Evolutionary conservation across 2,113 vertebrate genomes (phyloP).

Genomic region (Alectura lathami): DNA sequence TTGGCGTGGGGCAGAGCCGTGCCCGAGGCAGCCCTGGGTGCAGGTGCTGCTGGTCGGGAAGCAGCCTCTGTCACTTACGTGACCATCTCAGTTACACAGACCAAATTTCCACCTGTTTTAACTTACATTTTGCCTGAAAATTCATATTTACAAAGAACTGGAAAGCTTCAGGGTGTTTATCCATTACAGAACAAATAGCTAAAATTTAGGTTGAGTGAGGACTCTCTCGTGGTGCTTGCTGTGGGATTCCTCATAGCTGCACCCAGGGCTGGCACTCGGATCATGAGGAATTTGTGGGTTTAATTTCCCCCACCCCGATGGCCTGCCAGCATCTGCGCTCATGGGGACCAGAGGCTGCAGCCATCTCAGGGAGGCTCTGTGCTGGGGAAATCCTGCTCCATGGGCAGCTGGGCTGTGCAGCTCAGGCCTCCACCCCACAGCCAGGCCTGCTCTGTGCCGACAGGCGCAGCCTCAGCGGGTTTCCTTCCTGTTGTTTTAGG

Average conservation of each 20-base stretch:
- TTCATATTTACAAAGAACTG: neutral
- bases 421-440: too few species aligned
- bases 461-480: rapidly evolving
- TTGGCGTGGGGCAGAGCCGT: rapidly evolving
- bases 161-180: neutral
- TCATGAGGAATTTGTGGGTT: neutral
- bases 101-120: neutral
- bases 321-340: neutral
- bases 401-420: too few species aligned
- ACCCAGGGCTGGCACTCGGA: too few species aligned
- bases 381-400: too few species aligned
- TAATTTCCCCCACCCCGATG: neutral
- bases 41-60: neutral
- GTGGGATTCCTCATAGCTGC: neutral
- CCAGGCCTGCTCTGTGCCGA: too few species aligned
- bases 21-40: rapidly evolving
- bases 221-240: neutral
- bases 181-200: neutral
- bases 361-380: neutral
- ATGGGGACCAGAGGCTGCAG: rapidly evolving
- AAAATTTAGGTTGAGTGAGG: neutral
- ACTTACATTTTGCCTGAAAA: neutral
- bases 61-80: neutral
- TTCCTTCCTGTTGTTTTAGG: neutral
- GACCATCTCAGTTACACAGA: neutral